Evolutionary conservation across 2,797 vertebrate genomes (phyloP), one percentile per base, ranked within the genome.

Genomic region (Discoglossus pictus): DNA sequence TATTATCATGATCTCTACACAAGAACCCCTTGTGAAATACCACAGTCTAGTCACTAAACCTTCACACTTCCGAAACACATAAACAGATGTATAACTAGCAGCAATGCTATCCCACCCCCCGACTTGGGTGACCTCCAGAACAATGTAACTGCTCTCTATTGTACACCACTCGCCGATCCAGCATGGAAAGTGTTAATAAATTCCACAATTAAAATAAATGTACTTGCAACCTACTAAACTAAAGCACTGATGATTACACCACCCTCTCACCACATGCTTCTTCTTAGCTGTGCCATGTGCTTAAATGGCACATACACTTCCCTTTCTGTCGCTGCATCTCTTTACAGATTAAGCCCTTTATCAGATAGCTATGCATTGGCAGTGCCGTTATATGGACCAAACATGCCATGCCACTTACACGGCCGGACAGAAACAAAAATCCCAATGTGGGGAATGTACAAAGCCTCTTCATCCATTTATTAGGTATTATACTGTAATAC

Each of bases 201-300:
- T 31, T 23, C 51, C 17, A 51, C 38, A 52, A 59, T 51, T 35
- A 52, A 42, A 24, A 67, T 38, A 24, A 55, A 31, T 34, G 24
- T 44, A 40, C 51, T 55, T 23, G 39, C 51, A 62, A 61, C 40
- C 66, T 53, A 46, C 21, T 69, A 42, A 62, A 34, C 13, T 27
- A 55, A 55, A 48, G n/a, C 43, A 36, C 24, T 34, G 24, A 70
- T 51, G 51, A 23, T 17, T 63, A n/a, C 43, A n/a, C 52, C 51
- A 48, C 60, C 68, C 44, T 71, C 68, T 64, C 68, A 64, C 60
- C 68, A 56, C 68, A 55, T 62, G 59, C 53, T 56, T 43, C 64
- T 51, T 23, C 20, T 47, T 27, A 48, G 31, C n/a, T 23, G 20
- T 40, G 25, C 53, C 44, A 31, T 42, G 35, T 58, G 64, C 12